Percentiles rank a stretch among this genome's conserved stretches.
Conservation (phyloP, 1,140 invertebrate genomes). For the Phthorimaea operculella region DNA sequence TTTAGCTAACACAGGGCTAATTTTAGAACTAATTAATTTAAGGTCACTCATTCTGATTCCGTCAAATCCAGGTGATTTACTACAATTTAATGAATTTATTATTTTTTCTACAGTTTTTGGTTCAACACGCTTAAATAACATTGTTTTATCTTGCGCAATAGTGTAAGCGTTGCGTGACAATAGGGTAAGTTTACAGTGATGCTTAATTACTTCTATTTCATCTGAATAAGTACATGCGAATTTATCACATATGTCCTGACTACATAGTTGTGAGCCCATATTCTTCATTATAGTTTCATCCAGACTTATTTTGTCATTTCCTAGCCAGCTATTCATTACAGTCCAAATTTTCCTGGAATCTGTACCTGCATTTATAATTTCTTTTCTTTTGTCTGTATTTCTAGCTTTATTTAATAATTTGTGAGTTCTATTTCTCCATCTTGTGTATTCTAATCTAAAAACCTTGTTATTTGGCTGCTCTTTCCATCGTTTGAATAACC, state of each 20-base stretch:
- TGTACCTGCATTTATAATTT: neutral
- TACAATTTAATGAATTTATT: neutral
- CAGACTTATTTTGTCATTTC: neutral
- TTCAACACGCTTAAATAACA: constrained; percentile 1
- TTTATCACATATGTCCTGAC: neutral
- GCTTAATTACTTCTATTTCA: constrained; percentile 6
- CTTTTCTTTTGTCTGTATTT: neutral
- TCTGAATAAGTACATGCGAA: constrained; percentile 1
- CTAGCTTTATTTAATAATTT: neutral
- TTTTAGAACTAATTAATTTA: constrained; percentile 2
- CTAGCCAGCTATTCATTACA: constrained; percentile 7
- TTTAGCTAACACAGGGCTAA: constrained; percentile 6
- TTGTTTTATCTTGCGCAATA: neutral
- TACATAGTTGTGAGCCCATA: neutral
- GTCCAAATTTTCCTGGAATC: constrained; percentile 2
- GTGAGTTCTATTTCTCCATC: neutral
- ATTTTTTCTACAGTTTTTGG: constrained; percentile 1
- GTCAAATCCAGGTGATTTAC: constrained; percentile 6
- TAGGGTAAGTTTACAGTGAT: neutral
- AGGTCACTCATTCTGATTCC: constrained; percentile 6
- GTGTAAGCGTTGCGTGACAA: neutral
- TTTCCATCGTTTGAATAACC: neutral
- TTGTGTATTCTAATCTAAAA: neutral
- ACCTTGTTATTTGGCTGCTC: neutral
- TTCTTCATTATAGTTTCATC: constrained; percentile 6